Evolutionary conservation across 2,888 invertebrate genomes (phyloP), one percentile per base, ranked within the genome.

Genomic region (Polydrusus cervinus): DNA sequence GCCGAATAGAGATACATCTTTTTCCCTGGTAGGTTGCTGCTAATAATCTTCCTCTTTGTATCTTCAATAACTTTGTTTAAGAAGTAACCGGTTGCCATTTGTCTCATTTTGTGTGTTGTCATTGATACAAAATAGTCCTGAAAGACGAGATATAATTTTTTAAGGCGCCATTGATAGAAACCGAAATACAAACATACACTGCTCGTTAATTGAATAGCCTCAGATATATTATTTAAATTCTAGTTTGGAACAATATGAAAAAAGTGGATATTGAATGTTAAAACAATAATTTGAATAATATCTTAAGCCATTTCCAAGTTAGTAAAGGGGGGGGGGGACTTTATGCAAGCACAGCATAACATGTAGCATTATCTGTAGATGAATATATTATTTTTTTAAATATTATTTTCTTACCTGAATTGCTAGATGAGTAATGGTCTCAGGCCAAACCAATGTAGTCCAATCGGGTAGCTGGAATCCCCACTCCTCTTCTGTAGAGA

Each of bases 401-500:
- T 1, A 43, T 43, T 3, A n/a, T 43, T 43, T 43, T 43, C 11
- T 49, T 57, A 68, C 67, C 57, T 66, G 30, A 69, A 78, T 76
- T 1, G 74, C 74, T 16, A 84, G 82, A 1, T 83, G 83, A 16
- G 83, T 81, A 20, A 85, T 81, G 14, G 87, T 84, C 72, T 82
- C 71, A 0, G 85, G 85, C 80, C 82, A 85, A 13, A 88, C 82
- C 2, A 78, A 78, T 5, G 80, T 71, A 0, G 87, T 84, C 89
- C 89, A 89, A 13, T 80, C 74, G 0, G 89, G 88, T 20, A 89
- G 78, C 9, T 80, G 51, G 11, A 87, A 79, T 61, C 86, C 85
- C 78, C 83, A 82, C 38, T 84, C 84, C 60, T 91, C 90, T 87
- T 93, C 92, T 0, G 92, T 91, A 77, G 89, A 85, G 30, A 92